These are phyloP conservation scores for Psix sp. DNA, from an alignment of 1,140 invertebrate genomes.

Conservation along the genomic window DNA sequence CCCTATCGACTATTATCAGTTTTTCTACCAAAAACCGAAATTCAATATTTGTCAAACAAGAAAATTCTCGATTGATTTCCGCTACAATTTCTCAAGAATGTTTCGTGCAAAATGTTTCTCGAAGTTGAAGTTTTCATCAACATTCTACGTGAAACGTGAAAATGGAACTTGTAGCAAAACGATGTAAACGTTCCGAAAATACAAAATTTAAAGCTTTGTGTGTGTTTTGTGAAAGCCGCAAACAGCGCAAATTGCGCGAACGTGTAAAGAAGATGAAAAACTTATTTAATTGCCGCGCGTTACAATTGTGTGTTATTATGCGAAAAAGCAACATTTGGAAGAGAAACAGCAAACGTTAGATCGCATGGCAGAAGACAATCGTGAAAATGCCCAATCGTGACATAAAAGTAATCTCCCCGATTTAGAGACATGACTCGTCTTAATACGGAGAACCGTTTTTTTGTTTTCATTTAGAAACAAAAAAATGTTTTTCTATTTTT, in stretches of 20 bases:
- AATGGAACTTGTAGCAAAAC: background rate
- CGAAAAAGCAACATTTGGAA: conserved; percentile 8
- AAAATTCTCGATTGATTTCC: no score
- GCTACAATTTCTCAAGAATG: no score
- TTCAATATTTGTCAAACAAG: no score
- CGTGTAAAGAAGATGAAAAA: conserved; percentile 23
- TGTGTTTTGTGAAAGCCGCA: conserved; percentile 7
- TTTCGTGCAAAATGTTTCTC: no score
- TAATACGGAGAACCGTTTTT: conserved; percentile 2
- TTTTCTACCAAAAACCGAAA: no score
- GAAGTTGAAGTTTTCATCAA: no score
- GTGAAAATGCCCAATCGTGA: conserved; percentile 1
- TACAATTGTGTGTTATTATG: conserved; percentile 14
- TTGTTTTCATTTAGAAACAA: conserved; percentile 1
- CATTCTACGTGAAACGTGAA: no score
- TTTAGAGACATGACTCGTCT: no score
- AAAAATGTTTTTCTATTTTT: conserved; percentile 13
- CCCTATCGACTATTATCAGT: no score
- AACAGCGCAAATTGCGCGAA: conserved; percentile 29
- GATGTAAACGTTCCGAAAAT: conserved; percentile 42
- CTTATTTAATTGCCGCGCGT: conserved; percentile 35
- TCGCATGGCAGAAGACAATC: background rate
- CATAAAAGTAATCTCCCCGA: no score
- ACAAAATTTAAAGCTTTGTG: conserved; percentile 28
- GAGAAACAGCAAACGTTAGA: conserved; percentile 3